Base-by-base conservation (phyloP, 2,888 invertebrate genomes). In the Arge pagana region DNA sequence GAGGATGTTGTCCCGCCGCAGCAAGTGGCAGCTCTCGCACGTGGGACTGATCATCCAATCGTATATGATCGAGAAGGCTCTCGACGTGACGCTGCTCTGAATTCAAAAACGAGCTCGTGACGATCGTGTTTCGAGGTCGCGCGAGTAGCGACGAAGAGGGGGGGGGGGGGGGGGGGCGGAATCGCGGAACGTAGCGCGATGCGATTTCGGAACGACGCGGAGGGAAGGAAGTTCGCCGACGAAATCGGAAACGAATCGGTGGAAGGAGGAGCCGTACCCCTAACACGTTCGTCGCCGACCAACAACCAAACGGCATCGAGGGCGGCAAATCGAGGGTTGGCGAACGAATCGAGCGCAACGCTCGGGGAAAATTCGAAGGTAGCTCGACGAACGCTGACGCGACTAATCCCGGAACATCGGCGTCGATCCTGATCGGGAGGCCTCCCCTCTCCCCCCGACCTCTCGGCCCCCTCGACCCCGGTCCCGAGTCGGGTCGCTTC, bases 31-130 rank as follows among this genome's bases (percentile, higher is more conserved):
- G 58, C 86, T 85, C 3, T 86, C 86, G 50, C 79, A 80, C 5
- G 82, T 84, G 18, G 78, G 76, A 53, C 80, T 82, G 60, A 89
- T 83, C 90, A 90, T 90, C 90, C 90, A 91, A 61, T 89, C 86
- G 74, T 90, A 91, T 48, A 89, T 85, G 55, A 85, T 83, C 41
- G 83, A 82, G 67, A 90, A 90, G 1, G 89, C 83, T 56, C 72
- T 72, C 5, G 81, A 78, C 50, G 79, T 79, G 24, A 78, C 77
- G 50, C 55, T 71, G 55, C 65, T 71, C 74, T 76, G 63, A 15
- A 66, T 28, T 50, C 33, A n/a, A n/a, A n/a, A n/a, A n/a, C n/a
- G n/a, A n/a, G n/a, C 57, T 53, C 48, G 52, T 58, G 63, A 57
- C 60, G 52, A 55, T 39, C 40, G 54, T 56, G 54, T 30, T 53